Evolutionary conservation across 2,888 invertebrate species (phyloP).

Genomic region (Cerastis leucographa): DNA sequence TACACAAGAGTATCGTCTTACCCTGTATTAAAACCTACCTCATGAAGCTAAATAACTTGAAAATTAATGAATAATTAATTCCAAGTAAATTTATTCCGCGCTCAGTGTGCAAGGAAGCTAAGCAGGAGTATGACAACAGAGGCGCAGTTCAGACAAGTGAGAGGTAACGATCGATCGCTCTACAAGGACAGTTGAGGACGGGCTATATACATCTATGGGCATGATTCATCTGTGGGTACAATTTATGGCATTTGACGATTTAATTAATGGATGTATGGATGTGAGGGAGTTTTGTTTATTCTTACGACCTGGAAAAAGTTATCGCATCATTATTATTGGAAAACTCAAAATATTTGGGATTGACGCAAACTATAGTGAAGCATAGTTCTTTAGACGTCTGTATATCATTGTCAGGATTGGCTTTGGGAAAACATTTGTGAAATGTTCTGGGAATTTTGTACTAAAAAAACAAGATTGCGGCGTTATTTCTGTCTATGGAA

Average conservation of each 20-base stretch:
- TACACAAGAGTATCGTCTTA: neutral
- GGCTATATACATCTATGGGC: neutral
- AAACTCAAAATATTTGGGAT: neutral
- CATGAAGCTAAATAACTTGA: neutral
- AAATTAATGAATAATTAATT: slow-evolving; percentile 45
- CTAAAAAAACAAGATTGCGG: neutral
- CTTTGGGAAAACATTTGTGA: too few relatives aligned
- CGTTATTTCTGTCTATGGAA: neutral
- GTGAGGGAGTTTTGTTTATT: neutral
- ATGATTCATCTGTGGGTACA: neutral
- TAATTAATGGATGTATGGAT: neutral
- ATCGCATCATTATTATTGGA: neutral
- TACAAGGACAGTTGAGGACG: slow-evolving; percentile 1
- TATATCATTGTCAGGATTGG: neutral
- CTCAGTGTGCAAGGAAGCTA: neutral
- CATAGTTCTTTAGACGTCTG: neutral
- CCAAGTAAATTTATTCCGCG: slow-evolving; percentile 21
- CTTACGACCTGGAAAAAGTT: neutral
- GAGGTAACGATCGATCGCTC: slow-evolving; percentile 32
- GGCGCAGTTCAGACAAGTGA: slow-evolving; percentile 7
- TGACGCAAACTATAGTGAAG: neutral
- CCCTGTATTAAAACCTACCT: neutral
- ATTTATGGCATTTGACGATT: neutral
- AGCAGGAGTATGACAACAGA: slow-evolving; percentile 9
- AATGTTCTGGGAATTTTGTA: neutral